Evolutionary conservation across 2,797 vertebrate genomes (phyloP).

Genomic region (Fistularia tabacaria): DNA sequence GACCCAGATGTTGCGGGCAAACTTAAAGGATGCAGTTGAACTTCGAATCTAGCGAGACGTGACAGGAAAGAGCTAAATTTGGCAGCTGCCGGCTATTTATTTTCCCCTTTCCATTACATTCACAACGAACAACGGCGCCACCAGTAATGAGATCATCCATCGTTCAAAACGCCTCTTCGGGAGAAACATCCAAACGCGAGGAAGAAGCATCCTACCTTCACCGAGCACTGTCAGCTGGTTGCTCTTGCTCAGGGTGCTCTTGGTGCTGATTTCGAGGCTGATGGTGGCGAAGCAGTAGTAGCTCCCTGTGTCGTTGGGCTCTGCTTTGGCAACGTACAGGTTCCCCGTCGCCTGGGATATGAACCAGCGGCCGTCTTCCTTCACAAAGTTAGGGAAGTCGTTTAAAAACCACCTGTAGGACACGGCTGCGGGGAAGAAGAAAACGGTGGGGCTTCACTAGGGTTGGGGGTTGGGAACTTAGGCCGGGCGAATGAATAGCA

Average conservation of each 20-base stretch:
- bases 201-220: constrained; percentile 73
- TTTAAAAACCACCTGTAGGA: constrained; percentile 95
- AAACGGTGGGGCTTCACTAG: not conserved
- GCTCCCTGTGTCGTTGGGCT: constrained; percentile 84
- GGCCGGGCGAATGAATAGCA: no score
- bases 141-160: no score
- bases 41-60: no score
- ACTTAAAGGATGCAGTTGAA: no score
- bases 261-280: constrained; percentile 90
- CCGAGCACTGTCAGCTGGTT: constrained; percentile 83
- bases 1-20: no score
- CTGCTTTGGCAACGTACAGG: constrained; percentile 87
- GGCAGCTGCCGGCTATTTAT: no score
- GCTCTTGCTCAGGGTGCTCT: constrained; percentile 93
- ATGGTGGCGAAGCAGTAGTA: constrained; percentile 95
- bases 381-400: constrained; percentile 92
- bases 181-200: no score
- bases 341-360: constrained; percentile 94
- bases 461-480: not conserved
- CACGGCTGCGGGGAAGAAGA: constrained; percentile 71
- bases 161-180: no score
- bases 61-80: no score
- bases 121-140: no score
- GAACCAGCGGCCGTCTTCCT: constrained; percentile 82
- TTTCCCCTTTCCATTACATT: no score